Base-by-base conservation (phyloP, 2,113 vertebrate genomes). In the Caretta caretta region DNA sequence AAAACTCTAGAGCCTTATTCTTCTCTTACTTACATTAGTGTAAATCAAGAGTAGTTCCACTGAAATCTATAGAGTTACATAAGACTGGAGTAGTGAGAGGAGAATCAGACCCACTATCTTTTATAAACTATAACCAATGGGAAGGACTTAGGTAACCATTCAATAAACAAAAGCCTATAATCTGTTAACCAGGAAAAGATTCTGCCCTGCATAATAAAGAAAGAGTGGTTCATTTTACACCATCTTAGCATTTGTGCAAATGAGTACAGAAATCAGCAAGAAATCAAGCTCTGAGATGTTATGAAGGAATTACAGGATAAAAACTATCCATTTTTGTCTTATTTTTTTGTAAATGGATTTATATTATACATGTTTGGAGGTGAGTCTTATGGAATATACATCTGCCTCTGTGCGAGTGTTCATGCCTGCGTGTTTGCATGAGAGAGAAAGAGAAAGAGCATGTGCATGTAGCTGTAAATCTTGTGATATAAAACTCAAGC, bases 321-420 rank as follows among this genome's bases (percentile, higher is more conserved):
- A 84, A 85, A 0, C 0, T 48, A 20, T 75, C 50, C 12, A 17
- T 2, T 22, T 11, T 31, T 76, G 65, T 29, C 48, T 86, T 86
- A 57, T 69, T 42, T 51, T 16, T 83, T 76, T 90, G 53, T 53
- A 87, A 88, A 35, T 56, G 17, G 20, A 25, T 89, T 96, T 84
- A 56, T 48, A 85, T 27, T 91, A 81, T 87, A 84, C 62, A 17
- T 82, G 46, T 29, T 38, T 35, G 38, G 48, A 93, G 51, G 27
- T 27, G 48, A 22, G 46, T 62, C 22, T 91, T 57, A 6, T 54
- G 50, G 31, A 84, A 22, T 38, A 84, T 38, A 69, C 17, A 24
- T 14, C 56, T 57, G 56, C 56, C 25, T 56, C 24, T 57, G 56
- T 57, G 13, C 8, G 12, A 8, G 59, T 31, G 13, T 17, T 6